These are phyloP conservation scores for Ctenopoma multispine DNA, from an alignment of 2,797 vertebrate genomes.

Conservation along the genomic window DNA sequence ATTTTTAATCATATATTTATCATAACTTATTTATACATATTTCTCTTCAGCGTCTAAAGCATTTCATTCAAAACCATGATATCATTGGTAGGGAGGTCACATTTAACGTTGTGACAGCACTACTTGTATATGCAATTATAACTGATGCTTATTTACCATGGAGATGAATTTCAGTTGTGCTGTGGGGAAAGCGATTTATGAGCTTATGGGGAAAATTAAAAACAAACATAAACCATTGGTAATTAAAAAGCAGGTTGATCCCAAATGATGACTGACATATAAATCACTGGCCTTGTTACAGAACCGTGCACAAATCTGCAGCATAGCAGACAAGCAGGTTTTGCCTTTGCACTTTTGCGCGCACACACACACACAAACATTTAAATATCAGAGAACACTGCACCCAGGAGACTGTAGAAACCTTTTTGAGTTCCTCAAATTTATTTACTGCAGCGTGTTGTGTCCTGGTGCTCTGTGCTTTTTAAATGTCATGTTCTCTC, in stretches of 20 bases:
- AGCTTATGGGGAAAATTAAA: slow-evolving; percentile 73
- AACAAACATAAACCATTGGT: slow-evolving; percentile 76
- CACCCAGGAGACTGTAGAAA: slow-evolving; percentile 46
- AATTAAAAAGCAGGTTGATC: slow-evolving; percentile 78
- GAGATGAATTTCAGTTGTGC: slow-evolving; percentile 63
- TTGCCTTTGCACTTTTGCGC: slow-evolving; percentile 1
- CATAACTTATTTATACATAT: background rate
- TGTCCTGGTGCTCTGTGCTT: slow-evolving; percentile 34
- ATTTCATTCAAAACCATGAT: background rate
- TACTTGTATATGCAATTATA: slow-evolving; percentile 61
- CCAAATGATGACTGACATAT: slow-evolving; percentile 67
- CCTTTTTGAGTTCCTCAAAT: slow-evolving; percentile 55
- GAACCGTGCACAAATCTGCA: slow-evolving; percentile 38
- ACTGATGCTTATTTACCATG: slow-evolving; percentile 67
- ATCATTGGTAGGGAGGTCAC: background rate
- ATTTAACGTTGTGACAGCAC: slow-evolving; percentile 25
- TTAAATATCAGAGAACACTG: slow-evolving; percentile 47
- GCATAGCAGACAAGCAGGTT: slow-evolving; percentile 15
- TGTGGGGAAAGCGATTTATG: slow-evolving; percentile 68
- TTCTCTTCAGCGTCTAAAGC: background rate
- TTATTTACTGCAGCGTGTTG: slow-evolving; percentile 49
- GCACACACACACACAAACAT: slow-evolving; percentile 25
- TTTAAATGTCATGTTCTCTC: slow-evolving; percentile 63
- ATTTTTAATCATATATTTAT: slow-evolving; percentile 6
- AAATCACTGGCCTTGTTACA: slow-evolving; percentile 51